A percentile compares a stretch with the other conserved stretches of the same genome.
These are phyloP conservation scores for Aphelenchoides besseyi DNA, from an alignment of 1,140 invertebrate species.

Conservation along the genomic window DNA sequence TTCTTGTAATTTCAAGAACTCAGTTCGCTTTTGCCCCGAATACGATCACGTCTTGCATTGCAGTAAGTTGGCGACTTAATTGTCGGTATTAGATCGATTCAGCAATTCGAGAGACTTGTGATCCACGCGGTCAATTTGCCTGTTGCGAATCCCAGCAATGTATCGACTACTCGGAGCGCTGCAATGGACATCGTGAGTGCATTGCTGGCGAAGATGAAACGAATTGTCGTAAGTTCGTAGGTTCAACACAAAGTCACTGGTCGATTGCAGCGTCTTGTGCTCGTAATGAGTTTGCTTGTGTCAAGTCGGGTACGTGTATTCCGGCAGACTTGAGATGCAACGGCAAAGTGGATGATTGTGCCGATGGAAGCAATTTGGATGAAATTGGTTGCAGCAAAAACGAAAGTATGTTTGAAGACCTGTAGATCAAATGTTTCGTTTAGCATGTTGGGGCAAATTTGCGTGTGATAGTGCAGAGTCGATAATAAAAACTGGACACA, in stretches of 20 bases:
- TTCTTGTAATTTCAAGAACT: slow-evolving; percentile 35
- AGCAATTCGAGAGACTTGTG: slow-evolving; percentile 40
- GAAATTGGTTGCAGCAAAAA: slow-evolving; percentile 43
- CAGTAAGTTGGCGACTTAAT: slow-evolving; percentile 18
- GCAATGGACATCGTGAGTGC: slow-evolving; percentile 39
- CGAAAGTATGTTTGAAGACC: slow-evolving; percentile 24
- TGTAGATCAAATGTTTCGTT: slow-evolving; percentile 33
- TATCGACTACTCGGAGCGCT: slow-evolving; percentile 26
- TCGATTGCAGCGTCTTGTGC: slow-evolving; percentile 34
- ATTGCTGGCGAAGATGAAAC: slow-evolving; percentile 38
- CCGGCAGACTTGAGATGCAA: slow-evolving; percentile 32
- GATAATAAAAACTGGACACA: slow-evolving; percentile 20
- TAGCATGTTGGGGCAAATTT: slow-evolving; percentile 44
- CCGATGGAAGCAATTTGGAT: slow-evolving; percentile 37
- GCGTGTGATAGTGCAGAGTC: slow-evolving; percentile 34
- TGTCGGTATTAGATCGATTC: background rate
- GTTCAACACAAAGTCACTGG: background rate
- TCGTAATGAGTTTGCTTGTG: slow-evolving; percentile 38
- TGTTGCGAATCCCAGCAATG: slow-evolving; percentile 28
- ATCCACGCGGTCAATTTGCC: background rate
- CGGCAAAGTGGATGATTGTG: slow-evolving; percentile 34
- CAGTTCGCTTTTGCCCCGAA: slow-evolving; percentile 37
- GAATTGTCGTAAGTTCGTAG: slow-evolving; percentile 34
- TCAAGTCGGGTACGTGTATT: slow-evolving; percentile 35
- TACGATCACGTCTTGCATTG: slow-evolving; percentile 44